Evolutionary conservation across 2,113 vertebrate species (phyloP).

Genomic region (Vulpes vulpes): DNA sequence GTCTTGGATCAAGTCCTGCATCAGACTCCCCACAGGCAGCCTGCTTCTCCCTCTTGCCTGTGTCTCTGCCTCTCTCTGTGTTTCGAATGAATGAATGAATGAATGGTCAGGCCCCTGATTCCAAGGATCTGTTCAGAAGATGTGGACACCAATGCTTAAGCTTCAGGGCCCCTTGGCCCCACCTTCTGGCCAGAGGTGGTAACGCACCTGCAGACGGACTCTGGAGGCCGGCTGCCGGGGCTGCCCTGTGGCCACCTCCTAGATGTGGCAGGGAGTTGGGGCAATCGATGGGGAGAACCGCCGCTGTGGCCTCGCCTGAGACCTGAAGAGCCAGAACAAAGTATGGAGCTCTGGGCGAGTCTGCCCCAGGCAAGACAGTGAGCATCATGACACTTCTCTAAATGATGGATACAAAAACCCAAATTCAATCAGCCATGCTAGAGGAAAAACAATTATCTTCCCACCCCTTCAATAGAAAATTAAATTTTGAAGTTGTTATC

Average conservation of each 20-base stretch:
- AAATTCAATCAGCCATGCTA: background rate
- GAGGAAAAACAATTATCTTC: background rate
- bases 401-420: background rate
- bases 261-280: fast-evolving
- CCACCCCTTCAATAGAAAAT: background rate
- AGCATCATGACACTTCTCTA: background rate
- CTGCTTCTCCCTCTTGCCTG: too few relatives aligned
- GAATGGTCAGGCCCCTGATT: background rate
- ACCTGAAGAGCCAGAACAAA: background rate
- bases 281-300: fast-evolving
- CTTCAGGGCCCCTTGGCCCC: background rate
- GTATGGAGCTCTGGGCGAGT: background rate
- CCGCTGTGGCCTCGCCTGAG: background rate
- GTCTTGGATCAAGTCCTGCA: too few relatives aligned
- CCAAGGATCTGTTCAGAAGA: background rate
- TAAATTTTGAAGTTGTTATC: background rate
- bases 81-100: too few relatives aligned
- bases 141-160: background rate
- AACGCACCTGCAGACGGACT: background rate
- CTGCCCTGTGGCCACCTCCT: background rate
- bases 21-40: too few relatives aligned
- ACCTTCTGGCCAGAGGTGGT: background rate
- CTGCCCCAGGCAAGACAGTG: background rate
- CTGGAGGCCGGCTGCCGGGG: fast-evolving
- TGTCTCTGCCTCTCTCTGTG: too few relatives aligned